Base-by-base conservation (phyloP, 2,888 invertebrate genomes). In the Sinohyriopsis cumingii region DNA sequence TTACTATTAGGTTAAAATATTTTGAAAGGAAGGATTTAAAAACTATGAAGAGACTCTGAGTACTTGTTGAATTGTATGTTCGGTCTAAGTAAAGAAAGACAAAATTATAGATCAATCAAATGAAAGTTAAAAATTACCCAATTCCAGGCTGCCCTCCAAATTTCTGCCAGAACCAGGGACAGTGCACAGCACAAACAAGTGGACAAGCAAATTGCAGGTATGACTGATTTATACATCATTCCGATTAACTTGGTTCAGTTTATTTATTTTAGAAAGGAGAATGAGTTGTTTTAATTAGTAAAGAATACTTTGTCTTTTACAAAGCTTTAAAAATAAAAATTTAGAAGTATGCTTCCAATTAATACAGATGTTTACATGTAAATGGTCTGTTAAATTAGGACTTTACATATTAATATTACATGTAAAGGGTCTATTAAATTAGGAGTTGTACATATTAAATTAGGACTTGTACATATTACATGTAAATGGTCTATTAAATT, bases 131-230 rank as follows among this genome's bases (percentile, higher is more conserved):
- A 1, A 5, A 45, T 45, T 45, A 45, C 45, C 45, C 59, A 5
- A 33, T 72, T 67, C 33, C 61, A 72, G 76, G 69, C 24, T 84
- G 83, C 64, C 69, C 73, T 59, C 64, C 62, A 55, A 78, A 77
- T 64, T 82, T 77, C 72, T 87, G 87, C 71, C 78, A 75, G 65
- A 82, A 84, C 73, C 80, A 80, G 25, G 84, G 82, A 54, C 69
- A 63, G 1, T 86, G 86, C 67, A 63, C 65, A 3, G 25, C 57
- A 3, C 70, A 64, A 45, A 63, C 65, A 12, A 72, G 65, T 33
- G 72, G 72, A 60, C 73, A 79, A 6, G 66, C 70, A 19, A 75
- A 68, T 55, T 77, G 82, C 77, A 68, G 68, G 81, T 81, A 71
- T 24, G 24, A 19, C 20, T 57, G 24, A 57, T 57, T 57, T 45